These are phyloP conservation scores for Henicopernis longicauda DNA, from an alignment of 2,113 vertebrate species.

Conservation along the genomic window DNA sequence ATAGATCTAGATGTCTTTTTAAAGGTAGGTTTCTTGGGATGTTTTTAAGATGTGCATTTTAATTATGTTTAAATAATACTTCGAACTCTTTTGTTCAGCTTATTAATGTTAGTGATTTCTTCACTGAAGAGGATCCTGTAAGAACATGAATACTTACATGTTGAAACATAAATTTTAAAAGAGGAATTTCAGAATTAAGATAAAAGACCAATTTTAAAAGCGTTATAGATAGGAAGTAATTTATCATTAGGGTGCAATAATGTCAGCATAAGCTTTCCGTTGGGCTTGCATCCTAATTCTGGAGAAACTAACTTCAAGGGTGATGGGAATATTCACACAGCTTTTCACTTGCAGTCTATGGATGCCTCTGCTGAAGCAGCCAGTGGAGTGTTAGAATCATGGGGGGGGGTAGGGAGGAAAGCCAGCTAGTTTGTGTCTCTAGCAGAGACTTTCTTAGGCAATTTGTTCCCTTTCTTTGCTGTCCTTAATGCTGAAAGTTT, in stretches of 20 bases:
- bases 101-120: neutral
- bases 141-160: neutral
- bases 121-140: neutral
- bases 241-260: neutral
- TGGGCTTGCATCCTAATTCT: neutral
- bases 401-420: rapidly evolving
- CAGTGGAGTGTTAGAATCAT: neutral
- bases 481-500: neutral
- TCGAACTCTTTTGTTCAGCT: neutral
- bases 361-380: neutral
- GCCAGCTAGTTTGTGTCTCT: neutral
- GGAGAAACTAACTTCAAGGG: neutral
- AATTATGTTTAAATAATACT: neutral
- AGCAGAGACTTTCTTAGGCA: neutral
- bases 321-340: neutral
- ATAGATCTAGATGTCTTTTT: constrained; percentile 98
- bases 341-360: neutral
- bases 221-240: neutral
- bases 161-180: neutral
- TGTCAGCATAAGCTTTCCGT: neutral
- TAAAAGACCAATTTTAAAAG: neutral
- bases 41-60: neutral
- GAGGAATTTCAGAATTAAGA: neutral
- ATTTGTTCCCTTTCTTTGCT: neutral
- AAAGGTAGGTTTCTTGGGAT: constrained; percentile 78